Base-by-base conservation (phyloP, 2,113 vertebrate genomes). In the Phylloscopus trochilus region DNA sequence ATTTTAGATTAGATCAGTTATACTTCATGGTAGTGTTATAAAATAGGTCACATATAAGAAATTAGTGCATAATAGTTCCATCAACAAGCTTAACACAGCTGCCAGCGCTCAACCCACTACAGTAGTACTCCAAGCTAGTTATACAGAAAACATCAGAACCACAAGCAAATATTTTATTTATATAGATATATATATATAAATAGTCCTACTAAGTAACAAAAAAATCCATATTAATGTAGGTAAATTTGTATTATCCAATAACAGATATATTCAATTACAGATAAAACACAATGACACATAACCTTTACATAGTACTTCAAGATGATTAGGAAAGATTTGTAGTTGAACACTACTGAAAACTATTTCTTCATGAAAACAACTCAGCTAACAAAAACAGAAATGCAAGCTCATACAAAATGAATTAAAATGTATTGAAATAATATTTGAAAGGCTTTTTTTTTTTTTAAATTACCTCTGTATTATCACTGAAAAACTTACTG, bases 321-420 rank as follows among this genome's bases (percentile, higher is more conserved):
- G 56, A 60, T 33, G 9, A 64, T 27, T 20, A 87, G 11, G 16
- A 69, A 75, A 44, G 33, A 47, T 1, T 23, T 41, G 13, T 17
- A 51, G 66, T 4, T 52, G 15, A 60, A 74, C 58, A 80, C 6
- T 43, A 52, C 6, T 55, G 30, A 47, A 81, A 74, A 59, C 3
- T 59, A 28, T n/a, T 81, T 72, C 3, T 67, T 73, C 37, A 41
- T 43, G 46, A 33, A 74, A 92, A 52, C 7, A 60, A 31, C 8
- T 55, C 3, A 27, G 4, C 15, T 41, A 63, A 63, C 4, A 60
- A 55, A 81, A 41, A 6, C 6, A 66, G 41, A 69, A 81, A n/a
- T 28, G 1, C 1, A 62, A 4, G 7, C 4, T 59, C 22, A 74
- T 33, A 47, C 0, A 56, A 59, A 35, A 47, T 19, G 1, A 19